Percentiles rank a stretch among this genome's conserved stretches.
These are phyloP conservation scores for Tangara arthus DNA, from an alignment of 2,797 vertebrate genomes.

Conservation along the genomic window DNA sequence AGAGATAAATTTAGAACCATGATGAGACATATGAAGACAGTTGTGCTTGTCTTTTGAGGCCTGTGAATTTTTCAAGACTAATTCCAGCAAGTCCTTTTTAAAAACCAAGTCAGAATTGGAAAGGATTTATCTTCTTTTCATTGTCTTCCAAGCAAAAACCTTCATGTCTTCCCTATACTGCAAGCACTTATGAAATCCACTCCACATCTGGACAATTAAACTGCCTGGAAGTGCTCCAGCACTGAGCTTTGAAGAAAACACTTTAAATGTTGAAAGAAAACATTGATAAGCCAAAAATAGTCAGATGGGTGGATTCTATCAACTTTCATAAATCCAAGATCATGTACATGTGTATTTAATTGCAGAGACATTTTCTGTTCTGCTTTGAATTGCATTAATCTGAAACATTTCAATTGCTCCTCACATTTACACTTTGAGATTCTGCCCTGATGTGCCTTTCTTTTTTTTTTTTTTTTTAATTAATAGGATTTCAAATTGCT, in stretches of 20 bases:
- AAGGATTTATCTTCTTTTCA: slow-evolving; percentile 12
- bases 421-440: slow-evolving; percentile 23
- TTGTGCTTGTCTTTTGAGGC: neutral
- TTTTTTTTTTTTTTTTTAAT: neutral
- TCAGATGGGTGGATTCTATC: slow-evolving; percentile 26
- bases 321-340: slow-evolving; percentile 15
- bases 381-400: slow-evolving; percentile 23
- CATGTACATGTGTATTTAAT: slow-evolving; percentile 29
- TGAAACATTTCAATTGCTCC: slow-evolving; percentile 14
- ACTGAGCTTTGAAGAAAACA: slow-evolving; percentile 34
- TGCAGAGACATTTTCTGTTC: slow-evolving; percentile 33
- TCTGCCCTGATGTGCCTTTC: neutral
- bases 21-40: neutral
- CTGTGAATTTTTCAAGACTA: slow-evolving; percentile 28
- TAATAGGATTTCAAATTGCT: slow-evolving; percentile 10
- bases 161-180: neutral
- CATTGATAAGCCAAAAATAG: slow-evolving; percentile 28
- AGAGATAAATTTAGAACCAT: neutral
- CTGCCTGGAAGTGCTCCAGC: neutral
- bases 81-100: neutral
- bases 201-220: slow-evolving; percentile 38
- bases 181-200: neutral
- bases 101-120: slow-evolving; percentile 5
- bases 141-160: slow-evolving; percentile 19
- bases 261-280: slow-evolving; percentile 30